phyloP scores from a whole-genome alignment of 2,113 vertebrate genomes.

The Puffinus mauretanicus region DNA sequence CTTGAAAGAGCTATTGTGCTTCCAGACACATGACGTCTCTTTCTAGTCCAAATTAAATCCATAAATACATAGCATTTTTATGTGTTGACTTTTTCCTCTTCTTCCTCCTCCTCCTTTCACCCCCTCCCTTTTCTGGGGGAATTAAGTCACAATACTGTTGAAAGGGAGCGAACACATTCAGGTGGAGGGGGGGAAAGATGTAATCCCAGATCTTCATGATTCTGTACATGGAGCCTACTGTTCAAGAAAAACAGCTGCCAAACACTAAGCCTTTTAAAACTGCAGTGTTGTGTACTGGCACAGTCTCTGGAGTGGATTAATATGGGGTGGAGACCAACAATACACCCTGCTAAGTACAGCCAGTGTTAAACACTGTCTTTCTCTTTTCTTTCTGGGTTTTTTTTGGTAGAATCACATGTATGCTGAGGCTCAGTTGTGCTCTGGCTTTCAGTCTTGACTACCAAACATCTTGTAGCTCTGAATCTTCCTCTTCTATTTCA shows the following conservation, averaged over 20 bases:
- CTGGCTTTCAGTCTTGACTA: neutral
- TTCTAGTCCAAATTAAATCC: neutral
- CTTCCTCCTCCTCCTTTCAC: neutral
- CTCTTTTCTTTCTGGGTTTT: neutral
- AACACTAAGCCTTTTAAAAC: neutral
- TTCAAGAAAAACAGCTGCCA: constrained; percentile 32
- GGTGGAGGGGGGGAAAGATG: neutral
- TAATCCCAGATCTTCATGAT: neutral
- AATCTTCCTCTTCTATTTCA: neutral
- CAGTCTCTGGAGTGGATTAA: neutral
- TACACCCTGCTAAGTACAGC: neutral
- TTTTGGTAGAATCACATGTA: neutral
- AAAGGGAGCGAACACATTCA: constrained; percentile 55
- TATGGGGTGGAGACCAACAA: neutral
- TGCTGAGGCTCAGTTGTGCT: neutral
- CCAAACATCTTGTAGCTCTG: neutral
- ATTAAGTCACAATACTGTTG: neutral
- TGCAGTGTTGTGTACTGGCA: neutral
- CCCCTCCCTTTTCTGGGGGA: neutral
- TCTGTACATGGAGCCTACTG: neutral
- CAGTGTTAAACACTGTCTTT: neutral
- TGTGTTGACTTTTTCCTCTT: neutral
- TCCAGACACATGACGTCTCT: neutral
- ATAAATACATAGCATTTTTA: neutral
- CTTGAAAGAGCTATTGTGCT: neutral